Conservation (phyloP, 2,113 vertebrate genomes). For the Varanus salvator region DNA sequence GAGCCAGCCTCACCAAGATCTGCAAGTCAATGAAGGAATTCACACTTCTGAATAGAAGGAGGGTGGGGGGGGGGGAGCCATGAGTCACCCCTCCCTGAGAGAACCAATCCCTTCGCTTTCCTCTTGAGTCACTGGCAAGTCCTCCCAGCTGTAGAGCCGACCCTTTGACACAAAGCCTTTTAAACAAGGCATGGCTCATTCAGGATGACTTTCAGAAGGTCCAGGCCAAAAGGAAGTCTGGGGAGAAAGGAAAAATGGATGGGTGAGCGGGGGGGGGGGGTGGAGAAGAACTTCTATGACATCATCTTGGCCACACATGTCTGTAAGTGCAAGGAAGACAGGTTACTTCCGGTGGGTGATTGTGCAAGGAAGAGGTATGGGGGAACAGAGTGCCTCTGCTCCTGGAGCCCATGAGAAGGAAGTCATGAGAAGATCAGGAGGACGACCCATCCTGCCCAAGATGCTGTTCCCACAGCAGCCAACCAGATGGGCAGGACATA, state of each 20-base stretch:
- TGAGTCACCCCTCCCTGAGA: background rate
- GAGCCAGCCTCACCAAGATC: background rate
- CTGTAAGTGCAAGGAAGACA: too few species aligned
- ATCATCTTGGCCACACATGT: background rate
- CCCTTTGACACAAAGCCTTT: background rate
- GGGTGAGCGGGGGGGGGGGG: too few species aligned
- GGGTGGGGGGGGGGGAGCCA: background rate
- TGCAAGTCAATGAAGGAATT: background rate
- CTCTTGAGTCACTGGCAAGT: background rate
- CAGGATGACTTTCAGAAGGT: constrained; percentile 4
- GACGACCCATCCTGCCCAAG: too few species aligned
- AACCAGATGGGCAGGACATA: too few species aligned
- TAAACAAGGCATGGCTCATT: background rate
- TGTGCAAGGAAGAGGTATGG: background rate
- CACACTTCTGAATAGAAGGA: background rate
- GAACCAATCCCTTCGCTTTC: background rate
- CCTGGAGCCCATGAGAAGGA: background rate
- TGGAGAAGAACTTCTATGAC: background rate
- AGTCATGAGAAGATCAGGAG: background rate
- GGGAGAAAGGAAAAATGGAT: too few species aligned
- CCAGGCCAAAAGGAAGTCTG: background rate
- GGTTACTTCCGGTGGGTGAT: background rate
- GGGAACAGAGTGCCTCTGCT: background rate
- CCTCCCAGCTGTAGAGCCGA: background rate
- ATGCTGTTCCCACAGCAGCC: too few species aligned